These are phyloP conservation scores for Platyrinchus mystaceus DNA, from an alignment of 2,797 vertebrate species.

Conservation along the genomic window DNA sequence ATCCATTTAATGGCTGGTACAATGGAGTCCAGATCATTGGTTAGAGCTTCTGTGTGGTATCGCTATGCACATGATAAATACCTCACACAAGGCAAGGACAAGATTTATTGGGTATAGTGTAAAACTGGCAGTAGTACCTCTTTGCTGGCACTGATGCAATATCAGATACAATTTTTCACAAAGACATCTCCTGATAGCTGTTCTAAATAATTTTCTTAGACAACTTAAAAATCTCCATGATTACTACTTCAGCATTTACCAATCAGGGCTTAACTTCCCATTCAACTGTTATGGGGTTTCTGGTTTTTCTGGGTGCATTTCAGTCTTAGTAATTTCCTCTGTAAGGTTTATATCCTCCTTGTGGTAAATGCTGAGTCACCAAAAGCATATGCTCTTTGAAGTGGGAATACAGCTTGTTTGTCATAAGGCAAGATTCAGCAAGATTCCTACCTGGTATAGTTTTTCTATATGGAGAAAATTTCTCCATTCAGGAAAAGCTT, in stretches of 20 bases:
- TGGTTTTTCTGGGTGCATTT: background rate
- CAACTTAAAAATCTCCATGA: background rate
- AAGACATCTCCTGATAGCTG: background rate
- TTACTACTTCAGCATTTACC: background rate
- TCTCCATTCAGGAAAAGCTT: background rate
- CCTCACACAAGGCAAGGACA: background rate
- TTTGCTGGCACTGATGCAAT: background rate
- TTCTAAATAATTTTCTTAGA: background rate
- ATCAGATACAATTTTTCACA: background rate
- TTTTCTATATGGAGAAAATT: background rate
- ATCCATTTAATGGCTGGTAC: background rate
- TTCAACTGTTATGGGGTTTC: background rate
- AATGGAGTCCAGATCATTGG: background rate
- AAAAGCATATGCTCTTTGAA: background rate
- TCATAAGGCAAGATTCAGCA: conserved; percentile 1
- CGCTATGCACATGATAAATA: background rate
- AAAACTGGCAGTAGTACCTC: background rate
- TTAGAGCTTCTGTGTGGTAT: background rate
- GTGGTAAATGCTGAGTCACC: background rate
- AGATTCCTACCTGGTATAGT: background rate
- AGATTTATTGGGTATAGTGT: background rate
- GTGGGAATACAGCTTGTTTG: background rate
- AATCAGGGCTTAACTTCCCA: background rate
- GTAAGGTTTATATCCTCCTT: background rate
- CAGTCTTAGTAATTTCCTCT: background rate